Percentiles rank a stretch among this genome's conserved stretches.
Evolutionary conservation across 1,140 invertebrate genomes (phyloP).

Genomic region (Chironomus striatipennis): DNA sequence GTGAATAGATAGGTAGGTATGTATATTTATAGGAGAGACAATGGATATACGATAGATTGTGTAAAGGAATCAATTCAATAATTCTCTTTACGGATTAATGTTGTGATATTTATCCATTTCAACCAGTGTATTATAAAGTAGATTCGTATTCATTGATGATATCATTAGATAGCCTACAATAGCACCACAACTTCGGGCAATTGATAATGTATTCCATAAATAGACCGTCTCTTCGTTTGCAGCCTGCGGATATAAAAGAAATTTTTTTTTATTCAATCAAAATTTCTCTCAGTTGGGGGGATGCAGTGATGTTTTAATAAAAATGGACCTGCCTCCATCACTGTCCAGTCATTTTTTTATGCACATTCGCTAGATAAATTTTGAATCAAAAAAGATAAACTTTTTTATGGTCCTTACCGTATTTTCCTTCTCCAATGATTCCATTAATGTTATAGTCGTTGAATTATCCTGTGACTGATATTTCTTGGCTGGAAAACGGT

Average conservation of each 20-base stretch:
- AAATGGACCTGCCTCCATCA: too few relatives aligned
- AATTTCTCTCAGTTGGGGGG: background rate
- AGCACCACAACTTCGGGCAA: constrained; percentile 38
- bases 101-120: constrained; percentile 38
- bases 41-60: too few relatives aligned
- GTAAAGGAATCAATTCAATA: background rate
- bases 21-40: too few relatives aligned
- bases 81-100: background rate
- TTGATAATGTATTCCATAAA: constrained; percentile 38
- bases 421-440: background rate
- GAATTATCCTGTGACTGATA: constrained; percentile 18
- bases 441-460: constrained; percentile 11
- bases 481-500: constrained; percentile 34
- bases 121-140: constrained; percentile 38
- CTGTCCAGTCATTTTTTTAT: too few relatives aligned
- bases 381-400: background rate
- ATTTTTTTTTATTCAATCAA: background rate
- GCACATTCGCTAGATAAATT: background rate
- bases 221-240: constrained; percentile 33
- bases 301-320: too few relatives aligned
- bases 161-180: constrained; percentile 40
- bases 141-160: constrained; percentile 37
- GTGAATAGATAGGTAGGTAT: too few relatives aligned
- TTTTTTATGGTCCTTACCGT: background rate
- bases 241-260: constrained; percentile 20